phyloP scores from a whole-genome alignment of 2,113 vertebrate species.

The Odobenus rosmarus region DNA sequence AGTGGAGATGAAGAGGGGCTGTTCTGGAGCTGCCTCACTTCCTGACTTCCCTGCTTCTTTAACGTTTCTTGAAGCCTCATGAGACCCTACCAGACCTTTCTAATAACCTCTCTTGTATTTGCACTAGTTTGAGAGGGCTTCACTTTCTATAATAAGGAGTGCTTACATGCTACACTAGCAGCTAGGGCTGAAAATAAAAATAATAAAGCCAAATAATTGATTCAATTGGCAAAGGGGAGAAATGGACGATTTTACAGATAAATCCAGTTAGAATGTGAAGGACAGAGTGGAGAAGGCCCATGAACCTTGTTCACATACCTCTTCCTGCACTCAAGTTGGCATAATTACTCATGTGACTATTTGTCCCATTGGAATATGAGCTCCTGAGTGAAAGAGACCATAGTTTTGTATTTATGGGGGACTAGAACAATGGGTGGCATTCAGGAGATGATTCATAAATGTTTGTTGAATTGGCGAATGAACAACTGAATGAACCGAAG shows the following conservation, averaged over 20 bases:
- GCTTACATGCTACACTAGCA: slow-evolving; percentile 20
- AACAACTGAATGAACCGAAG: not conserved
- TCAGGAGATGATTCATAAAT: not conserved
- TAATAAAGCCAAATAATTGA: slow-evolving; percentile 28
- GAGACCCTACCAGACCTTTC: not conserved
- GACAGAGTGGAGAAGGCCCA: not conserved
- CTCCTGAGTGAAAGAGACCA: not conserved
- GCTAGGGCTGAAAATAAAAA: slow-evolving; percentile 33
- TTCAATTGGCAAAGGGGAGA: not conserved
- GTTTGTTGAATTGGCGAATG: not conserved
- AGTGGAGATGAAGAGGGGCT: not conserved
- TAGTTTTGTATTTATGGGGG: not conserved
- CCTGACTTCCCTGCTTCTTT: not conserved
- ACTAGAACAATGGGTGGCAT: not conserved
- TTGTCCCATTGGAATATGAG: not conserved
- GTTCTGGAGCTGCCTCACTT: not conserved
- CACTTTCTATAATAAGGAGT: slow-evolving; percentile 44
- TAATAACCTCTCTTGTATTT: not conserved
- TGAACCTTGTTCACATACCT: not conserved
- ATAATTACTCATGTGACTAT: not conserved
- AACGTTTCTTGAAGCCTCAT: not conserved
- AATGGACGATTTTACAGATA: not conserved
- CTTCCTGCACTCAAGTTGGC: not conserved
- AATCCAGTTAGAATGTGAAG: not conserved
- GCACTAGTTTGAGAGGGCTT: not conserved